Evolutionary conservation across 2,888 invertebrate species (phyloP).

Genomic region (Epistrophe grossulariae): DNA sequence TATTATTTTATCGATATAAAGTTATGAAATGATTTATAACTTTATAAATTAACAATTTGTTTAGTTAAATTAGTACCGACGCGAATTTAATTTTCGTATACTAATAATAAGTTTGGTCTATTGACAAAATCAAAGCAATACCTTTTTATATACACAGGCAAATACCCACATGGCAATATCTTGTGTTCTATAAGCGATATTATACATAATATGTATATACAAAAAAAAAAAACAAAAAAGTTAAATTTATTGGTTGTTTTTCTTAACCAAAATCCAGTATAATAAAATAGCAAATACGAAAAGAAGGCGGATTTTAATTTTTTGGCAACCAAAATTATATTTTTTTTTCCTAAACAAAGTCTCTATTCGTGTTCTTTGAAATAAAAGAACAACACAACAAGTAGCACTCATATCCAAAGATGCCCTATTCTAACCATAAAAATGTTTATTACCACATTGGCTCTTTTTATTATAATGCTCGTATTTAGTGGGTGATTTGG

Average conservation of each 20-base stretch:
- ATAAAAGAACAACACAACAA: slow-evolving; percentile 14
- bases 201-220: too few relatives aligned
- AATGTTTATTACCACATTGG: slow-evolving; percentile 46
- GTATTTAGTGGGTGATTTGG: slow-evolving; percentile 39
- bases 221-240: background rate
- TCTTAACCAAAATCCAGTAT: background rate
- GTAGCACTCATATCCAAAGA: slow-evolving; percentile 8
- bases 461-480: slow-evolving; percentile 48
- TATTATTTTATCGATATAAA: too few relatives aligned
- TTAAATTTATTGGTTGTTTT: background rate
- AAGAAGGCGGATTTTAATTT: background rate
- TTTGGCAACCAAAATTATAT: background rate
- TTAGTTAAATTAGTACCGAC: too few relatives aligned
- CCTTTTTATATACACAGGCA: too few relatives aligned
- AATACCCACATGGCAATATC: too few relatives aligned
- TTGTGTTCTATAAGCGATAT: too few relatives aligned
- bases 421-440: slow-evolving; percentile 26
- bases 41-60: too few relatives aligned
- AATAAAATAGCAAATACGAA: background rate
- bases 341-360: background rate
- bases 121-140: too few relatives aligned
- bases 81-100: too few relatives aligned
- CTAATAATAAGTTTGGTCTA: too few relatives aligned
- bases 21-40: too few relatives aligned
- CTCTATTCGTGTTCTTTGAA: background rate